Conservation (phyloP, 1,140 invertebrate genomes). For the Drosophila kikkawai region DNA sequence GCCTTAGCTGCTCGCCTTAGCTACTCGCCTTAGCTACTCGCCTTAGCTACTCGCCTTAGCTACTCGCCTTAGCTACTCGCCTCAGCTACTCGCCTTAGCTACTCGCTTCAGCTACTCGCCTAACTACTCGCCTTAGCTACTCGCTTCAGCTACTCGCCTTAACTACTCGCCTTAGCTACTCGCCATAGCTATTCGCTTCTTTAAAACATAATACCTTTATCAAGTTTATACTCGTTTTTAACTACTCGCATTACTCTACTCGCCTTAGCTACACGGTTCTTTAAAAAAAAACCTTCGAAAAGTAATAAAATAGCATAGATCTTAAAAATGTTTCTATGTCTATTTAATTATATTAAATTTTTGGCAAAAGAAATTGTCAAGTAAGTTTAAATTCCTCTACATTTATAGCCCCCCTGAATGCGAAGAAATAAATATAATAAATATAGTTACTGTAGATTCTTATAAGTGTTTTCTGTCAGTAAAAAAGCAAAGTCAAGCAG, state of each 20-base stretch:
- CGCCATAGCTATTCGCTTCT: no score
- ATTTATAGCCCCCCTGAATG: background rate
- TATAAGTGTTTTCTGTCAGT: conserved; percentile 13
- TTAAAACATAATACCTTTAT: no score
- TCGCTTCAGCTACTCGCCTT: background rate
- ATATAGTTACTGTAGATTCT: background rate
- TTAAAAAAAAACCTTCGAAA: background rate
- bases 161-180: background rate
- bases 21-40: no score
- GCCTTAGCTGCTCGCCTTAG: no score
- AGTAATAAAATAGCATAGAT: background rate
- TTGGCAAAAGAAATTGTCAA: background rate
- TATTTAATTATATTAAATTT: background rate
- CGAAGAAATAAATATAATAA: background rate
- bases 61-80: no score
- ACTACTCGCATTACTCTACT: no score
- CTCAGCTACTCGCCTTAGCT: background rate
- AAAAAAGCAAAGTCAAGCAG: conserved; percentile 32
- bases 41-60: no score
- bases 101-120: background rate
- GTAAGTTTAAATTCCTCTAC: background rate
- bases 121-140: no score
- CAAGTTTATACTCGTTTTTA: no score
- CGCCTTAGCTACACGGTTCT: background rate
- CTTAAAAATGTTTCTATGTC: background rate